Conservation (phyloP, 2,888 invertebrate species). For the Cephus nigrinus region DNA sequence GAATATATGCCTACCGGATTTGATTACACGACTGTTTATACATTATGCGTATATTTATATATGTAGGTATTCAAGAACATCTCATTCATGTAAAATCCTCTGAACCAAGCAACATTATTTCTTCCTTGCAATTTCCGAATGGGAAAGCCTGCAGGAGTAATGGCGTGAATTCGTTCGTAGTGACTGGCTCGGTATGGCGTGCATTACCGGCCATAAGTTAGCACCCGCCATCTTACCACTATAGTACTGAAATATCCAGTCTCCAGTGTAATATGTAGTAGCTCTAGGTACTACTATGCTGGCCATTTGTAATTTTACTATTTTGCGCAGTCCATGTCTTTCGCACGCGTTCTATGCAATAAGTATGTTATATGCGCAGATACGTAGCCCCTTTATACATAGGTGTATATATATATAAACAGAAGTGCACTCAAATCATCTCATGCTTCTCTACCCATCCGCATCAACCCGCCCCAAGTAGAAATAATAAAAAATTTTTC, state of each 20-base stretch:
- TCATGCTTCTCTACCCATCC: too few species aligned
- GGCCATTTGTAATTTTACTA: constrained; percentile 4
- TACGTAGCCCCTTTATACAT: neutral
- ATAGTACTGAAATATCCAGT: constrained; percentile 1
- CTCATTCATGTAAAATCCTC: neutral
- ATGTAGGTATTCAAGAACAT: neutral
- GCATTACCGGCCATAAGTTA: constrained; percentile 7
- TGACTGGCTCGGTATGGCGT: constrained; percentile 6
- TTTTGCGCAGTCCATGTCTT: neutral
- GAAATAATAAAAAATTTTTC: neutral
- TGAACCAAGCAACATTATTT: neutral
- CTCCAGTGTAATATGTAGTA: neutral
- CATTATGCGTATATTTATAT: neutral
- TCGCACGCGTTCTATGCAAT: neutral
- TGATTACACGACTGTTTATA: too few species aligned
- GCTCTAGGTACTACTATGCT: neutral
- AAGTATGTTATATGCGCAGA: neutral
- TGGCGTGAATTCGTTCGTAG: neutral
- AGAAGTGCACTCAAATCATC: too few species aligned
- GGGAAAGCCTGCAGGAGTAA: neutral
- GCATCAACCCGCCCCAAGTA: neutral
- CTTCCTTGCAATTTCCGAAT: constrained; percentile 6
- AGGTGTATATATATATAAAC: too few species aligned
- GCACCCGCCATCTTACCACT: constrained; percentile 1
- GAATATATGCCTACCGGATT: neutral